phyloP scores from a whole-genome alignment of 2,888 invertebrate species.

The Calameuta filiformis region DNA sequence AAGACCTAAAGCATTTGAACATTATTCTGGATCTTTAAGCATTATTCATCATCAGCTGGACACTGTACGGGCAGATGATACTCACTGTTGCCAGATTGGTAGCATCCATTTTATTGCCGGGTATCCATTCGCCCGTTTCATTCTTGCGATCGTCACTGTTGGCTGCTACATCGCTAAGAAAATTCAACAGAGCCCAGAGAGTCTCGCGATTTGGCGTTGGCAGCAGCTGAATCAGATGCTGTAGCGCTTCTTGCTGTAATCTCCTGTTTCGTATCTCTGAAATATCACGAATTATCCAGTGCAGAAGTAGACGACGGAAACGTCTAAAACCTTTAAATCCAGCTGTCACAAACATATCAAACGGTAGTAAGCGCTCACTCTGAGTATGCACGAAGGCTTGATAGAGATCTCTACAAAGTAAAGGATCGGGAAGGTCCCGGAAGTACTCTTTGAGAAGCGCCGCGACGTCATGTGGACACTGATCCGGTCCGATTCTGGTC shows the following conservation, averaged over 20 bases:
- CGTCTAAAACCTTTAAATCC: not conserved
- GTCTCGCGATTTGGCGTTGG: conserved; percentile 92
- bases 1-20: conserved; percentile 70
- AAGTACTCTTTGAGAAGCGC: conserved; percentile 93
- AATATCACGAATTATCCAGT: conserved; percentile 34
- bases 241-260: conserved; percentile 84
- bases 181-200: conserved; percentile 82
- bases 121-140: conserved; percentile 70
- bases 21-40: not conserved
- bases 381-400: conserved; percentile 91
- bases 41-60: not conserved
- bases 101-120: conserved; percentile 95
- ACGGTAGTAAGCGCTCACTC: conserved; percentile 73
- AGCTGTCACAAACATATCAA: not conserved
- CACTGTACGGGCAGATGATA: not conserved
- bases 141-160: conserved; percentile 76
- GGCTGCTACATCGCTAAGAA: conserved; percentile 81
- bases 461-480: conserved; percentile 94
- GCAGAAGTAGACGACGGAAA: not conserved
- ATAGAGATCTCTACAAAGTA: conserved; percentile 90
- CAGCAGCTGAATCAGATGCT: conserved; percentile 85
- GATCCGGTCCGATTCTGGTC: conserved; percentile 78
- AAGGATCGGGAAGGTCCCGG: conserved; percentile 90
- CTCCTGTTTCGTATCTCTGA: conserved; percentile 85
- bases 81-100: conserved; percentile 85